Conservation (phyloP, 2,113 vertebrate genomes). For the Paedocypris sp. region DNA sequence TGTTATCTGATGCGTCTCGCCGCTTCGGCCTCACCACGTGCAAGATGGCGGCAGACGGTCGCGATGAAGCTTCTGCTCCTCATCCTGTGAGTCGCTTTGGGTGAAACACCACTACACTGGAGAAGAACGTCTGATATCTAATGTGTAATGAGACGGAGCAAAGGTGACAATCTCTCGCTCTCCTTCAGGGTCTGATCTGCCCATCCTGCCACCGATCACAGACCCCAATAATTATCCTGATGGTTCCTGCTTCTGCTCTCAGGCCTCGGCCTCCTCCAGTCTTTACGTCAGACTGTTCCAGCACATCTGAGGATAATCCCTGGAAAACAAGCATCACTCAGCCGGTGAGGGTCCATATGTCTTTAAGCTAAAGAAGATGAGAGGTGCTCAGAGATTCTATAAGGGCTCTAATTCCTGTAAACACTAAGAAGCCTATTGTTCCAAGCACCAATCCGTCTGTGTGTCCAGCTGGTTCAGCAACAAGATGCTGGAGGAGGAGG, state of each 20-base stretch:
- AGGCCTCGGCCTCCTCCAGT: not conserved
- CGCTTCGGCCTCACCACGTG: no score
- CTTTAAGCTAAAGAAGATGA: conserved; percentile 7
- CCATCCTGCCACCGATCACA: conserved; percentile 37
- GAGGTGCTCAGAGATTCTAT: not conserved
- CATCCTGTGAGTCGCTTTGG: conserved; percentile 7
- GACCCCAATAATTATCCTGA: conserved; percentile 57
- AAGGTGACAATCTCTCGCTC: not conserved
- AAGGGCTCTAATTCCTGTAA: not conserved
- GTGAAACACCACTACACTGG: no score
- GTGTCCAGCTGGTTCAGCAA: conserved; percentile 1
- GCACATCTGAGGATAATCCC: conserved; percentile 5
- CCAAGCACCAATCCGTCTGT: conserved; percentile 26
- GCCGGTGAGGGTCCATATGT: conserved; percentile 18
- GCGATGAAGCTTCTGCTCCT: no score
- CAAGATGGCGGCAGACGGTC: no score
- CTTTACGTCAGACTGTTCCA: not conserved
- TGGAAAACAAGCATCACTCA: conserved; percentile 4
- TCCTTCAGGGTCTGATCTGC: conserved; percentile 30
- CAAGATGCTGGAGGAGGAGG: no score
- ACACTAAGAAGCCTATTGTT: conserved; percentile 17
- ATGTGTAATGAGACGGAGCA: not conserved
- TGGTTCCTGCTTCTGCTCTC: conserved; percentile 50
- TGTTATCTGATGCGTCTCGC: no score
- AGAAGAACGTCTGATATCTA: conserved; percentile 7